Evolutionary conservation across 2,888 invertebrate species (phyloP).

Genomic region (Pachydiplax longipennis): DNA sequence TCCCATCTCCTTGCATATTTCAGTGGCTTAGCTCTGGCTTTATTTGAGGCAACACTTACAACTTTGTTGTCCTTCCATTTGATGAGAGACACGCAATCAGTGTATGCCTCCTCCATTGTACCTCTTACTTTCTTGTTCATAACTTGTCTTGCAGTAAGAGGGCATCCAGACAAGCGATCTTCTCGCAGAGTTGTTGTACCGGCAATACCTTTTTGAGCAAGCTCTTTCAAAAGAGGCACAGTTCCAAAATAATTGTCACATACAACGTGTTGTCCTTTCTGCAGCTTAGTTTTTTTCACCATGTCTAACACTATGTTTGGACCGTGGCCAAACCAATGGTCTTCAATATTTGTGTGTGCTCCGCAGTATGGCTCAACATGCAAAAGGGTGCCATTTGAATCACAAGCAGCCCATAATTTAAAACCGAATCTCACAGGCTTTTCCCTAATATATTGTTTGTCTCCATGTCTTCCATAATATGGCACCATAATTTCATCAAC

Average conservation of each 20-base stretch:
- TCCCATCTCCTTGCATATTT: background rate
- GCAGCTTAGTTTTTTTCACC: background rate
- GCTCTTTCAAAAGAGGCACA: background rate
- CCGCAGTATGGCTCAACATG: constrained; percentile 53
- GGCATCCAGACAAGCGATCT: background rate
- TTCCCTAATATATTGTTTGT: constrained; percentile 54
- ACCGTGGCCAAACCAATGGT: background rate
- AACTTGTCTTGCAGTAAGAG: background rate
- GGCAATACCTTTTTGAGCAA: background rate
- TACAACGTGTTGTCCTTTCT: background rate
- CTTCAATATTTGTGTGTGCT: background rate
- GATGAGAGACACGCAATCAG: no score
- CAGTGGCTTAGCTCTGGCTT: background rate
- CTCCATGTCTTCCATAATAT: constrained; percentile 53
- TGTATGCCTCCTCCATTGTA: background rate
- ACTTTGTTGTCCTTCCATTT: background rate
- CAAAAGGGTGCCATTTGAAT: constrained; percentile 52
- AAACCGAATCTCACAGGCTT: constrained; percentile 54
- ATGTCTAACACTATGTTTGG: background rate
- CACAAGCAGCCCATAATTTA: constrained; percentile 53
- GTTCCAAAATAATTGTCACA: background rate
- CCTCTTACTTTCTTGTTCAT: background rate
- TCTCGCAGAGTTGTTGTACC: background rate
- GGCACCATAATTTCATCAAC: constrained; percentile 53
- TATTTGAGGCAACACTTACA: background rate